A percentile compares a stretch with the other conserved stretches of the same genome.
Conservation (phyloP, 2,797 vertebrate species). For the Lutjanus campechanus region DNA sequence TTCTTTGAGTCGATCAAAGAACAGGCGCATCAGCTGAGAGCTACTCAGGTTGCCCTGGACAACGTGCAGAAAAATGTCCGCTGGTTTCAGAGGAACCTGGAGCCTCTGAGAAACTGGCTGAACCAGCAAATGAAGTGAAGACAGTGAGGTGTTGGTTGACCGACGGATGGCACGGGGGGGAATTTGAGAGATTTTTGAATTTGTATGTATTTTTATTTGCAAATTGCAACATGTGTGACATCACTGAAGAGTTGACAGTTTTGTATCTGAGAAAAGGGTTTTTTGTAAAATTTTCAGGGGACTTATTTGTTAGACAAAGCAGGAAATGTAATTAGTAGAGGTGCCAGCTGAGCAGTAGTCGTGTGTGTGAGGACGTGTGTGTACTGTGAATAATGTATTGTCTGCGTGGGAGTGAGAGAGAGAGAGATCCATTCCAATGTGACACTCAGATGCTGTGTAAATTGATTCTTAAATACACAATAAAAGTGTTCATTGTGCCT, state of each 20-base stretch:
- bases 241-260: constrained; percentile 18
- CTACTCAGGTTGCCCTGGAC: constrained; percentile 81
- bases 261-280: constrained; percentile 21
- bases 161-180: not conserved
- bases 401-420: not conserved
- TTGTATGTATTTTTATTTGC: constrained; percentile 18
- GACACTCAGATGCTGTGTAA: constrained; percentile 9
- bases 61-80: constrained; percentile 85
- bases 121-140: constrained; percentile 60
- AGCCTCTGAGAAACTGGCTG: constrained; percentile 80
- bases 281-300: constrained; percentile 33
- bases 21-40: constrained; percentile 82
- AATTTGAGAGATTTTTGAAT: constrained; percentile 1
- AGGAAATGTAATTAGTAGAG: not conserved
- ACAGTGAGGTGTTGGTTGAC: not conserved
- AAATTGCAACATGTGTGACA: not conserved
- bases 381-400: not conserved
- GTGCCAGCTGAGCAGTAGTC: constrained; percentile 2
- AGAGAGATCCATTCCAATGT: constrained; percentile 27
- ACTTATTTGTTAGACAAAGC: constrained; percentile 12
- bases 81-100: constrained; percentile 85
- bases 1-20: constrained; percentile 87
- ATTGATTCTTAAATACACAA: constrained; percentile 34
- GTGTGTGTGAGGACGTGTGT: not conserved
- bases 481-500: constrained; percentile 39